These are phyloP conservation scores for Egretta garzetta DNA, from an alignment of 2,113 vertebrate genomes.

Conservation along the genomic window DNA sequence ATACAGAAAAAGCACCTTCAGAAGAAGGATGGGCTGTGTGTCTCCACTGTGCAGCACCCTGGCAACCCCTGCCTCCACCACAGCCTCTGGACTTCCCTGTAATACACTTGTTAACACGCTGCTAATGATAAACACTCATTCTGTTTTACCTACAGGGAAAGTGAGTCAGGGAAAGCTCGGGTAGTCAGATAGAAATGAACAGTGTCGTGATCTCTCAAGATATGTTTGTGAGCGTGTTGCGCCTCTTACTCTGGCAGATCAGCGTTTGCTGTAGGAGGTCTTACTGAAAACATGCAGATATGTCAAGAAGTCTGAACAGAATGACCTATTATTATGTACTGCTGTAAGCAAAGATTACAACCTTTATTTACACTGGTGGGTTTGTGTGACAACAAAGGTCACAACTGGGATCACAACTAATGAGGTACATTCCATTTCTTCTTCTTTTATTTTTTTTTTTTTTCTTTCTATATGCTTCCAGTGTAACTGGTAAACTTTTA, in stretches of 20 bases:
- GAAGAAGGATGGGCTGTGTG: background rate
- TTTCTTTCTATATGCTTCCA: background rate
- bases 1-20: background rate
- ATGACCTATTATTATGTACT: too few species aligned
- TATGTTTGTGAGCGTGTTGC: background rate
- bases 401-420: background rate
- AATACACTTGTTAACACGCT: background rate
- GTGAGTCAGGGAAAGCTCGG: background rate
- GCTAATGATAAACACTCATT: background rate
- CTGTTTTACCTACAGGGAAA: background rate
- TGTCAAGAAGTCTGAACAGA: background rate
- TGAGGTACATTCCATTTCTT: background rate
- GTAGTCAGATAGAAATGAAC: background rate
- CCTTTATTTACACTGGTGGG: background rate
- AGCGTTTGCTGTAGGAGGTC: background rate
- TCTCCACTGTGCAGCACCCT: background rate
- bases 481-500: background rate
- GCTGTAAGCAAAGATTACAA: background rate
- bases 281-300: background rate
- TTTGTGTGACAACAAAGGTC: background rate
- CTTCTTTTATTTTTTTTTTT: too few species aligned
- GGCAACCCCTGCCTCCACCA: background rate
- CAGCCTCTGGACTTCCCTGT: background rate
- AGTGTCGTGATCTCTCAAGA: background rate
- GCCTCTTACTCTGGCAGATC: background rate